Percentiles rank a stretch among this genome's conserved stretches.
phyloP scores from a whole-genome alignment of 1,140 invertebrate genomes.

The Micrasema minimum region DNA sequence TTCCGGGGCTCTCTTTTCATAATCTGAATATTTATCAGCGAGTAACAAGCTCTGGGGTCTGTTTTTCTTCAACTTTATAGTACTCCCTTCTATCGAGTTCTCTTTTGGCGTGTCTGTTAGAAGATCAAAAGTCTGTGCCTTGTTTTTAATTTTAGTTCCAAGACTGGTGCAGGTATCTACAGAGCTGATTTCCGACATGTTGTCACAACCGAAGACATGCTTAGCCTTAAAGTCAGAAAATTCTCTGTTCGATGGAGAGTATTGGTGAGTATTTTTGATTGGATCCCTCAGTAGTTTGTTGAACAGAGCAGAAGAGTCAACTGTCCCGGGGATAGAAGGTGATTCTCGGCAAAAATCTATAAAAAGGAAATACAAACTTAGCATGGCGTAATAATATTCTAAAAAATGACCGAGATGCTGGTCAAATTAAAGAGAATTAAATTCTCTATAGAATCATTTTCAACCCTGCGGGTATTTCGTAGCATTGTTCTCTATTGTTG shows the following conservation, averaged over 20 bases:
- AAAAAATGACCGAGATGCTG: too few species aligned
- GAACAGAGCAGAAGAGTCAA: slow-evolving; percentile 43
- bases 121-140: slow-evolving; percentile 57
- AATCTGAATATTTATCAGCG: slow-evolving; percentile 7
- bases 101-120: neutral
- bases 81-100: slow-evolving; percentile 34
- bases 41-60: slow-evolving; percentile 12
- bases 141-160: slow-evolving; percentile 66
- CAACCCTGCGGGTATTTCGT: too few species aligned
- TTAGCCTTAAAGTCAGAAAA: slow-evolving; percentile 33
- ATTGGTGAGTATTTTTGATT: slow-evolving; percentile 16
- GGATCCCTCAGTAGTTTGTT: slow-evolving; percentile 50
- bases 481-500: too few species aligned
- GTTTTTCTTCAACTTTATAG: slow-evolving; percentile 43
- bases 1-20: neutral
- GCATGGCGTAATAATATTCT: too few species aligned
- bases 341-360: slow-evolving; percentile 42
- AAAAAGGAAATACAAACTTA: slow-evolving; percentile 9
- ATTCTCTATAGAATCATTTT: too few species aligned
- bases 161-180: slow-evolving; percentile 65
- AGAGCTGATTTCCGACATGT: slow-evolving; percentile 64
- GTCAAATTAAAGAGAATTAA: too few species aligned
- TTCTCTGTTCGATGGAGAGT: slow-evolving; percentile 11
- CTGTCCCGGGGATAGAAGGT: slow-evolving; percentile 41
- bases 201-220: slow-evolving; percentile 56